These are phyloP conservation scores for Perca fluviatilis DNA, from an alignment of 2,113 vertebrate genomes.

Conservation along the genomic window DNA sequence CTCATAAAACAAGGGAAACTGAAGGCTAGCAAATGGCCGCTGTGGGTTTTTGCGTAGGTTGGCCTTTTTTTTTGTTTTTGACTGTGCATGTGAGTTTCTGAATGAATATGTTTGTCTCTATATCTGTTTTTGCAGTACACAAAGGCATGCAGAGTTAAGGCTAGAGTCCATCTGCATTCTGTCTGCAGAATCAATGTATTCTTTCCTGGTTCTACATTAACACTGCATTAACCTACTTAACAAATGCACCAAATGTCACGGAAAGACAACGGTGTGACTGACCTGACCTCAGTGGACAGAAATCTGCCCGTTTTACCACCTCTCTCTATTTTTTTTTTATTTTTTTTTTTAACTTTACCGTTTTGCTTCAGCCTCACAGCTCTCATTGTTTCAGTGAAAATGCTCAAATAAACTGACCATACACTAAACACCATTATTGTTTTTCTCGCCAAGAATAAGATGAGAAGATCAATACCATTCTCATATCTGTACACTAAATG, in stretches of 20 bases:
- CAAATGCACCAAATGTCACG: neutral
- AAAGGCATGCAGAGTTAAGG: neutral
- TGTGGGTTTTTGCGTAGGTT: conserved; percentile 33
- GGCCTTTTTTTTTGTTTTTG: conserved; percentile 24
- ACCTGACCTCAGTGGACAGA: neutral
- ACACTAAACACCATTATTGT: no score
- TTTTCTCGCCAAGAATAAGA: no score
- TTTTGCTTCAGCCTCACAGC: neutral
- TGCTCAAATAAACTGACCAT: no score
- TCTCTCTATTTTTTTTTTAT: neutral
- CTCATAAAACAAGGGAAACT: conserved; percentile 31
- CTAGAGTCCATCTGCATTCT: neutral
- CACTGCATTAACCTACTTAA: conserved; percentile 59
- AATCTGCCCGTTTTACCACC: neutral
- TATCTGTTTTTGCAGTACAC: conserved; percentile 1
- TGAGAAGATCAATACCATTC: no score
- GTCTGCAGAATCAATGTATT: conserved; percentile 39
- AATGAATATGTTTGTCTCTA: conserved; percentile 28
- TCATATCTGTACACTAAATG: no score
- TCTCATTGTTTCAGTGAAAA: neutral
- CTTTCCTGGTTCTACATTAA: conserved; percentile 27
- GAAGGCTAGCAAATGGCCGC: conserved; percentile 24
- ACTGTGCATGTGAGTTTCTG: conserved; percentile 30
- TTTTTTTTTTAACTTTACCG: neutral
- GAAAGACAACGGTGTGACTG: neutral